Evolutionary conservation across 2,888 invertebrate genomes (phyloP), one percentile per base, ranked within the genome.

Genomic region (Sussaba pulchella): DNA sequence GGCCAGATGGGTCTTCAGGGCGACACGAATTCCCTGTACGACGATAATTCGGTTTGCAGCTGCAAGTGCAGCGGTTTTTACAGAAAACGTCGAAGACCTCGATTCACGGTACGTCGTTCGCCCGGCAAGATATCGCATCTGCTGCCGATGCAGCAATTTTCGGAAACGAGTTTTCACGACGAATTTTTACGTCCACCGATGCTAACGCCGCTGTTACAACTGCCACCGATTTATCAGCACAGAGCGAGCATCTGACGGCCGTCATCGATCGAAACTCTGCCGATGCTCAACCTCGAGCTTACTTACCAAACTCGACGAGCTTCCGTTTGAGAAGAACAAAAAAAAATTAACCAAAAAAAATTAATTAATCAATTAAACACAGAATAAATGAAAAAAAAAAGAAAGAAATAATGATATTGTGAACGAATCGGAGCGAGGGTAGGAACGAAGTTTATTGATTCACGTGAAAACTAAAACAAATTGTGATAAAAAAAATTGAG

Each of bases 1-100:
- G 97, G 97, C 72, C 93, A 93, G 78, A 88, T 92, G 69, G 92
- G 93, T 61, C 92, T 90, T 84, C 92, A 92, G 84, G 92, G 92
- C 71, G 92, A 92, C 82, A 91, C 92, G 83, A 88, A 91, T 85
- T 92, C 92, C 79, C 85, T 92, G 76, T 92, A 92, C 83, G 88
- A 88, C 71, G 91, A 92, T 78, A 89, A 92, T 36, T 92, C 92
- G 19, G 93, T 93, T 17, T 93, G 93, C 87, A 93, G 93, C 85
- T 93, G 93, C 87, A 92, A 92, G 82, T 93, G 93, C 87, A 92
- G 90, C 85, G 92, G 91, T 71, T 92, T 92, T 84, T 92, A 91
- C 79, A 90, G 89, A 82, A 91, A 90, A 82, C 88, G 91, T 45
- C 90, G 92, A 83, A 90, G 92, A 85, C 92, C 92, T 24, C 89